Evolutionary conservation across 2,113 vertebrate species (phyloP).

Genomic region (Podiceps cristatus): DNA sequence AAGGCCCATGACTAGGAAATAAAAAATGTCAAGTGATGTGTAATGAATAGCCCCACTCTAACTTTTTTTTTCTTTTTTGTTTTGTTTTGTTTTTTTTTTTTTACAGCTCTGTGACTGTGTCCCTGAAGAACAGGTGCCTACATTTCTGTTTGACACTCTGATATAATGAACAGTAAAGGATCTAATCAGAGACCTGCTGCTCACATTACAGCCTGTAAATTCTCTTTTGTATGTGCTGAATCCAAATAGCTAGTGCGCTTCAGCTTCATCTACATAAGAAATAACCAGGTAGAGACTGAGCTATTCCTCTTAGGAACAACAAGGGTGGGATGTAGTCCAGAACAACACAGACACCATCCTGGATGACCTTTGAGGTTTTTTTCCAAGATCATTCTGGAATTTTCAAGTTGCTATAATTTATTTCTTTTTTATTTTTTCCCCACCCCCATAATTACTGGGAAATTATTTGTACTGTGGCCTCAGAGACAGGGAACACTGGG

Average conservation of each 20-base stretch:
- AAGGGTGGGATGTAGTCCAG: not conserved
- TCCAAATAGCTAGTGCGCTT: not conserved
- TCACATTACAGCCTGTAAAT: not conserved
- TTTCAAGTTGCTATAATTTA: not conserved
- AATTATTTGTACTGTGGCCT: not conserved
- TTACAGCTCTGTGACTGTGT: not conserved
- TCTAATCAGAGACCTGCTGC: not conserved
- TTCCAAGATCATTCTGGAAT: not conserved
- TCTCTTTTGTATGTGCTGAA: not conserved
- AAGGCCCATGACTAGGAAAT: not conserved
- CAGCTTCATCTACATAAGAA: not conserved
- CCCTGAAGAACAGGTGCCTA: not conserved
- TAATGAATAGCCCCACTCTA: not conserved
- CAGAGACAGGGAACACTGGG: slow-evolving; percentile 16
- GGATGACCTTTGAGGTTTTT: not conserved
- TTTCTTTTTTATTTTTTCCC: not conserved
- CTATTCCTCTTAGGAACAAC: not conserved
- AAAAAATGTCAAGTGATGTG: not conserved
- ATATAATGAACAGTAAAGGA: not conserved
- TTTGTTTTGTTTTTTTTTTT: no score
- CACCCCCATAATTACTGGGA: not conserved
- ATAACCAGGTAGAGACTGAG: no score
- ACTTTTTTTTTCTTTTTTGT: no score
- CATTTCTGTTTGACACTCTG: not conserved
- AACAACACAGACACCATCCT: not conserved